Percentiles rank a stretch among this genome's conserved stretches.
These are phyloP conservation scores for Muntiacus reevesi DNA, from an alignment of 2,113 vertebrate species.

Conservation along the genomic window DNA sequence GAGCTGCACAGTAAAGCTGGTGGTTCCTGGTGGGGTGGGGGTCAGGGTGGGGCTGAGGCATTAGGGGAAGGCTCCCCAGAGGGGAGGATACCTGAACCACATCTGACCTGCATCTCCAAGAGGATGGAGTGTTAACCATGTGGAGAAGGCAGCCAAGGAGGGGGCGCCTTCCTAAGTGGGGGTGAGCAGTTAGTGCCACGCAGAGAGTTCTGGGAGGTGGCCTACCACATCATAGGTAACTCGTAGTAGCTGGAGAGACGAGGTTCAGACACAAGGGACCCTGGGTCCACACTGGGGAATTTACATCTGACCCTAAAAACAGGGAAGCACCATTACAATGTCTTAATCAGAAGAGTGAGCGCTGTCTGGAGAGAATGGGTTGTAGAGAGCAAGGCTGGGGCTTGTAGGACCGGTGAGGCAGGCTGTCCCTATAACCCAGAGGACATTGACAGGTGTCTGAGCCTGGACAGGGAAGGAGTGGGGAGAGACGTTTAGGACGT, in stretches of 20 bases:
- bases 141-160: neutral
- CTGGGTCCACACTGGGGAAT: no score
- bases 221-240: no score
- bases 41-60: neutral
- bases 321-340: neutral
- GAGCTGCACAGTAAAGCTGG: neutral
- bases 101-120: neutral
- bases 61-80: neutral
- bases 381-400: neutral
- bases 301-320: neutral
- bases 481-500: neutral
- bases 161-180: neutral
- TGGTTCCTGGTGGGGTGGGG: fast-evolving
- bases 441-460: neutral
- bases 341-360: neutral
- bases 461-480: no score
- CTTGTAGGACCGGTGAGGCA: neutral
- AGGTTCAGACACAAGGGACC: no score
- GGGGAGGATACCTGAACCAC: no score
- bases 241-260: neutral
- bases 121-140: neutral
- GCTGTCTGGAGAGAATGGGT: neutral
- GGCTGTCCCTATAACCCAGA: neutral
- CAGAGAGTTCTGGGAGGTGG: neutral
- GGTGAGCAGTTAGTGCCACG: neutral